Evolutionary conservation across 2,888 invertebrate species (phyloP).

Genomic region (Leucozona laternaria): DNA sequence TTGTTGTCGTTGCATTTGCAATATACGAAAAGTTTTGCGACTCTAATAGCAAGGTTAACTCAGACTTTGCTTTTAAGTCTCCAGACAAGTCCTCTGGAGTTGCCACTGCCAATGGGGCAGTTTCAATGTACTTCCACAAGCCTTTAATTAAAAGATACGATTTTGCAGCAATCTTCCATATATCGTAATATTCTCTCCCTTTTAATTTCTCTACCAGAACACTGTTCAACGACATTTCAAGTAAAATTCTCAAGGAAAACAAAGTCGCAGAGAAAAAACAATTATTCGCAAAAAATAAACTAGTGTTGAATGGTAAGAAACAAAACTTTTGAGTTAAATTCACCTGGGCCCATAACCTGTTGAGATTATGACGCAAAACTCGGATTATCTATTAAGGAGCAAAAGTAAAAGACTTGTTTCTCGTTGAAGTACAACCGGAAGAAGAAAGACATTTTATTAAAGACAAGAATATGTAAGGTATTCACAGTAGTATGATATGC

Average conservation of each 20-base stretch:
- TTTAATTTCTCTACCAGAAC: constrained; percentile 1
- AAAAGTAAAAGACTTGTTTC: too few relatives aligned
- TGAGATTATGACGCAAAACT: not conserved
- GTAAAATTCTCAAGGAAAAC: not conserved
- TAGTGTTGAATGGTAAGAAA: not conserved
- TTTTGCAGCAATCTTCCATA: constrained; percentile 4
- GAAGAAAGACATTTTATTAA: too few relatives aligned
- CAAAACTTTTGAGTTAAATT: not conserved
- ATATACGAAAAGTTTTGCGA: not conserved
- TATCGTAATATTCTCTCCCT: not conserved
- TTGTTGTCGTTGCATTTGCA: constrained; percentile 4
- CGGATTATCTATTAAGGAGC: not conserved
- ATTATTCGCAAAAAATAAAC: not conserved
- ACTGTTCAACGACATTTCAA: not conserved
- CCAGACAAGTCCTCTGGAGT: not conserved
- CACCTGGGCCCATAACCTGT: constrained; percentile 11
- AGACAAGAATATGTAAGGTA: too few relatives aligned
- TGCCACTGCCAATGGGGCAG: not conserved
- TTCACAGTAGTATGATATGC: too few relatives aligned
- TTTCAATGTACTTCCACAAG: not conserved
- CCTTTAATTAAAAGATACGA: not conserved
- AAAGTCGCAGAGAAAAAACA: not conserved
- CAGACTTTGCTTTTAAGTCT: constrained; percentile 4
- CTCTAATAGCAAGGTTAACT: constrained; percentile 6
- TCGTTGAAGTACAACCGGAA: too few relatives aligned